phyloP scores from a whole-genome alignment of 2,797 vertebrate genomes.

The Hapalemur alaotrensis region DNA sequence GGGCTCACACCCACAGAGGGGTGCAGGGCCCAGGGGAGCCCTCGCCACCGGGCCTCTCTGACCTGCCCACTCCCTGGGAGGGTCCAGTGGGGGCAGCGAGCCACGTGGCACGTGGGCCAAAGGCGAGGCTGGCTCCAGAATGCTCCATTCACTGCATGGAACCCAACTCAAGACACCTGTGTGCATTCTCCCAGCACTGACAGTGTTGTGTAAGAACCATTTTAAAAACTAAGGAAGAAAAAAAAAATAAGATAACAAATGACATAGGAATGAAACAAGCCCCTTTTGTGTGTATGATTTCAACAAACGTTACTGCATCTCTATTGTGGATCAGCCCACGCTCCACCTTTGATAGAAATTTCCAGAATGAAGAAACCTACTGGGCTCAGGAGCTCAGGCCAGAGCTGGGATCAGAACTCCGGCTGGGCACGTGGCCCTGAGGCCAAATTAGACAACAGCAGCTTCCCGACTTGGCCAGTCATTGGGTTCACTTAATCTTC shows the following conservation, averaged over 20 bases:
- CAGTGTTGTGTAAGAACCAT: not conserved
- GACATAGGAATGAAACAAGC: not conserved
- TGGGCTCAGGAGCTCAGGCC: not conserved
- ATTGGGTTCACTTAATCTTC: not conserved
- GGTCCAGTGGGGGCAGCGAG: rapidly evolving
- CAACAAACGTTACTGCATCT: not conserved
- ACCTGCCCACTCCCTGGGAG: not conserved
- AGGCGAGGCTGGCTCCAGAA: not conserved
- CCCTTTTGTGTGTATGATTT: not conserved
- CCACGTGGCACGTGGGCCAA: not conserved
- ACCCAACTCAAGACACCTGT: not conserved
- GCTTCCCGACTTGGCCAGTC: rapidly evolving
- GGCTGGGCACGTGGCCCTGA: no score
- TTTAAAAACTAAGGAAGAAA: not conserved
- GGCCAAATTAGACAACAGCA: not conserved
- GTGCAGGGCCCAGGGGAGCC: not conserved
- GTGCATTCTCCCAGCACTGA: rapidly evolving
- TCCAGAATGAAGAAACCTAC: not conserved
- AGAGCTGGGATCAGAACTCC: not conserved
- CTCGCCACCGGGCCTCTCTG: rapidly evolving
- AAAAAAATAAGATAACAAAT: not conserved
- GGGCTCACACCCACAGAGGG: not conserved
- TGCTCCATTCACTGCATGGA: not conserved
- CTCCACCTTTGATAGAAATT: not conserved
- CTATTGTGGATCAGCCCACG: not conserved